Base-by-base conservation (phyloP, 2,113 vertebrate genomes). In the Lagopus leucura region DNA sequence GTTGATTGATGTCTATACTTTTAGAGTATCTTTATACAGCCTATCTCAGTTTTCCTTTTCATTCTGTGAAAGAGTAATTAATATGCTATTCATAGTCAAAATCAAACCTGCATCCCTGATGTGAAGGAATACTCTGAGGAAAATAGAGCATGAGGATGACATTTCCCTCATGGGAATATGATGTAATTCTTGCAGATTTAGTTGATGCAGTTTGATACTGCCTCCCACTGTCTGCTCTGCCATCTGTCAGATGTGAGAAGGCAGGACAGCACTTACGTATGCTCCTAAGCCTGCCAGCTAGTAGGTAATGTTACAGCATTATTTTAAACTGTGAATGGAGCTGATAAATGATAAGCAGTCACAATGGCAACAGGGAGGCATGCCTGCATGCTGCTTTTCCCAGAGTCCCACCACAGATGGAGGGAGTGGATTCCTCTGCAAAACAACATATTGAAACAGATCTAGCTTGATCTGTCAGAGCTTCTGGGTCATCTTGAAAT, bases 221-320 rank as follows among this genome's bases (percentile, higher is more conserved):
- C 93, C 95, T 96, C 93, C 93, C 91, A 85, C 93, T 94, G 93
- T 96, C 93, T 89, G 93, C 79, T 94, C 36, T 89, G 82, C 93
- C 94, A 85, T 85, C 88, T 94, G 93, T 87, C 82, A 82, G 11
- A 69, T 82, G 36, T 18, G 86, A 86, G 45, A 32, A 81, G 86
- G 28, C 80, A 86, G 86, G 38, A 80, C 50, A 74, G 70, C 64
- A 34, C 16, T 13, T 38, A 9, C 64, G 30, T 82, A 14, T 30
- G 75, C 28, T 94, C 20, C 60, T 83, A 86, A 76, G 64, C 72
- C 40, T 92, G 66, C 45, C 61, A 92, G 57, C 82, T 92, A 82
- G 72, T 83, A 86, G 84, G 73, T 83, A 93, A 89, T 80, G 79
- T 54, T 25, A 65, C 27, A 50, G 90, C 54, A 50, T 86, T 86